Evolutionary conservation across 2,113 vertebrate species (phyloP).

Genomic region (Siniperca knerii): DNA sequence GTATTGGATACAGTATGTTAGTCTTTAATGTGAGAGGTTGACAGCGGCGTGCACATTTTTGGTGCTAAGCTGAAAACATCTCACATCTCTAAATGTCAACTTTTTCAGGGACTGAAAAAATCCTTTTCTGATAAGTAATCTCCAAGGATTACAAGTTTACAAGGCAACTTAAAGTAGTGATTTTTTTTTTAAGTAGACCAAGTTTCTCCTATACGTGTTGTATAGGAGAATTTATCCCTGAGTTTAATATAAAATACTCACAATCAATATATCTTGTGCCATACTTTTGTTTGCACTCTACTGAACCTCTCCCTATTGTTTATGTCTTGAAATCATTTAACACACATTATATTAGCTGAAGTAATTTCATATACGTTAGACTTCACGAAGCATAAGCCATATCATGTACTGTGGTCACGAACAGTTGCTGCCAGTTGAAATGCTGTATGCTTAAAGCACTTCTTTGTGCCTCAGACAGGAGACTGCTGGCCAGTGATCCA

Average conservation of each 20-base stretch:
- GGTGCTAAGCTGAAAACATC: not conserved
- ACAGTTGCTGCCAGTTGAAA: slow-evolving; percentile 23
- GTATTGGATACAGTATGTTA: slow-evolving; percentile 32
- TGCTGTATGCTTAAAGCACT: slow-evolving; percentile 14
- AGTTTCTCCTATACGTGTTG: not conserved
- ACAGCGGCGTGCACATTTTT: not conserved
- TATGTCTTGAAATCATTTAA: not conserved
- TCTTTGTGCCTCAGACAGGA: slow-evolving; percentile 29
- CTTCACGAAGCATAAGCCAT: slow-evolving; percentile 1
- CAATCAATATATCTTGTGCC: not conserved
- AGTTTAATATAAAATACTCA: not conserved
- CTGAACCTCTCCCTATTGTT: not conserved
- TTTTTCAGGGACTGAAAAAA: not conserved
- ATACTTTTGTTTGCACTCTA: not conserved
- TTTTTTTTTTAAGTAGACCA: not conserved
- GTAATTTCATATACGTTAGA: not conserved
- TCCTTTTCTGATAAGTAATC: not conserved
- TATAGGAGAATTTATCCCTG: no score
- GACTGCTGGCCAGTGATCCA: slow-evolving; percentile 44
- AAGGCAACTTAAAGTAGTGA: not conserved
- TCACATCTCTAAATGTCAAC: not conserved
- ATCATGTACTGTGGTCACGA: not conserved
- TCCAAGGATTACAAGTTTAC: not conserved
- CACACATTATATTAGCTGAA: not conserved
- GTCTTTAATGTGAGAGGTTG: slow-evolving; percentile 22